These are phyloP conservation scores for Antedon mediterranea DNA, from an alignment of 53 echinoderm and acorn worm genomes.

Conservation along the genomic window DNA sequence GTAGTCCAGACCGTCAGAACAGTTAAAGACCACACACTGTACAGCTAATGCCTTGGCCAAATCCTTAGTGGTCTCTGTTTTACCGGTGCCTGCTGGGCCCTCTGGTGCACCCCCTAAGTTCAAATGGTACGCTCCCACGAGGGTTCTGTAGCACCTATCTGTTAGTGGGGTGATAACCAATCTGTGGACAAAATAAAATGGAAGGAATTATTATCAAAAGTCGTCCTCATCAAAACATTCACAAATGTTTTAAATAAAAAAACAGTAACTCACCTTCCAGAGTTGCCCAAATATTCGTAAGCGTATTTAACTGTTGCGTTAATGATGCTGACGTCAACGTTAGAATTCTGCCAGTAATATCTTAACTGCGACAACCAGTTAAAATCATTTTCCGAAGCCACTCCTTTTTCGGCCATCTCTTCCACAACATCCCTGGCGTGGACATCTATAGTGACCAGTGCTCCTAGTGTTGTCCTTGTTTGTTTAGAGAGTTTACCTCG, in stretches of 20 bases:
- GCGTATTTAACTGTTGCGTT: conserved; percentile 96
- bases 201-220: too few relatives aligned
- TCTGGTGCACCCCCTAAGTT: conserved; percentile 96
- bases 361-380: conserved; percentile 95
- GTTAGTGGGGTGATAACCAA: conserved; percentile 97
- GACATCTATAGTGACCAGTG: conserved; percentile 87
- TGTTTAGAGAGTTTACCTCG: conserved; percentile 97
- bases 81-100: conserved; percentile 96
- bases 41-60: conserved; percentile 96
- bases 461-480: conserved; percentile 85
- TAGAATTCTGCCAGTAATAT: conserved; percentile 92
- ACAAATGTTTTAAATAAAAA: too few relatives aligned
- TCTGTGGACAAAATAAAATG: too few relatives aligned
- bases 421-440: conserved; percentile 85
- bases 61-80: conserved; percentile 99
- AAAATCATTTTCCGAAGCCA: conserved; percentile 85
- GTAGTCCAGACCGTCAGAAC: conserved; percentile 98
- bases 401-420: conserved; percentile 92
- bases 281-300: conserved; percentile 98
- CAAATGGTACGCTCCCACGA: conserved; percentile 95
- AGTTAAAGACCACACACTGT: conserved; percentile 99
- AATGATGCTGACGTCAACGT: conserved; percentile 86
- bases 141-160: conserved; percentile 96
- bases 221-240: too few relatives aligned
- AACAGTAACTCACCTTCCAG: conserved; percentile 51